Evolutionary conservation across 1,140 invertebrate species (phyloP), one percentile per base, ranked within the genome.

Genomic region (Oppia nitens): DNA sequence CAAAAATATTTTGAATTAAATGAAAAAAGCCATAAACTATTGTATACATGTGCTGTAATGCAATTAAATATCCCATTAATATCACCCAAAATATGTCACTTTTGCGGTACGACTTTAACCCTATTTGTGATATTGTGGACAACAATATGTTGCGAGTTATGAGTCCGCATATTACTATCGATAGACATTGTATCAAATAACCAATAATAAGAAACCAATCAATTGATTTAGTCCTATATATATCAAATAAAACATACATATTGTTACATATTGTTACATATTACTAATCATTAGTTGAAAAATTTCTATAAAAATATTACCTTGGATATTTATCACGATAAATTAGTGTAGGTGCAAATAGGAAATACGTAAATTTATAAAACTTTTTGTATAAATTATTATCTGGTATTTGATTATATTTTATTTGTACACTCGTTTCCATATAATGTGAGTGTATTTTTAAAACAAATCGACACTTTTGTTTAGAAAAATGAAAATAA

Each of bases 1-100:
- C 85, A 66, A 82, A 85, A 9, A 83, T 83, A 73, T 94, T 95
- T 65, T 87, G 75, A 85, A 87, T 92, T 0, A 81, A 80, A 69
- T 95, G 90, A 1, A 94, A 70, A 1, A 95, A 72, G 51, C 82
- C 78, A 72, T 89, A 94, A 70, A 93, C 93, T 6, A 78, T 81
- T 55, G 81, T 79, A 2, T 92, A 68, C 26, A 85, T 79, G 0
- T 81, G 77, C 2, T 90, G 71, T 0, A 83, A 77, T 2, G 81
- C 83, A 0, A 86, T 84, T 47, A 90, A 66, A 70, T 84, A 81
- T 63, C 80, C 80, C 1, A 78, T 78, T 65, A 87, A 84, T 23
- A 86, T 74, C 1, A 76, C 79, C 0, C 81, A 69, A 1, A 84
- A 71, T 1, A 86, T 65, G 1, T 71, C 69, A 26, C 77, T 76